A percentile compares a stretch with the other conserved stretches of the same genome.
Evolutionary conservation across 2,888 invertebrate genomes (phyloP).

Genomic region (Mesoligia furuncula): DNA sequence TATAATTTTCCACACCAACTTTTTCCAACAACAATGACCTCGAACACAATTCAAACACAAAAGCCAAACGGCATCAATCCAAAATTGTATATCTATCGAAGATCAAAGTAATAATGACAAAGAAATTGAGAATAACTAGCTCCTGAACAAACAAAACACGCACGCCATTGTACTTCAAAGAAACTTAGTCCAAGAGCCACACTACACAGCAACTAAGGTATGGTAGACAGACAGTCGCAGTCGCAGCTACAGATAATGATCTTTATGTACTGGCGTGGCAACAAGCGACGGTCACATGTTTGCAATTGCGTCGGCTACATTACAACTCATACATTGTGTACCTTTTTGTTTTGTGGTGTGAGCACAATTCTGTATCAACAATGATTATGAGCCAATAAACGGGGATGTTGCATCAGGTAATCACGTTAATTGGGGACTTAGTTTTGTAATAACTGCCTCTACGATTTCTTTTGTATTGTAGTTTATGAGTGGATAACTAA

Average conservation of each 20-base stretch:
- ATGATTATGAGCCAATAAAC: slow-evolving; percentile 32
- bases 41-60: slow-evolving; percentile 16
- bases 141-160: slow-evolving; percentile 22
- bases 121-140: slow-evolving; percentile 16
- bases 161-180: slow-evolving; percentile 32
- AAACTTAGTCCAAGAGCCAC: slow-evolving; percentile 31
- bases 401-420: slow-evolving; percentile 50
- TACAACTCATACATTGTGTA: slow-evolving; percentile 16
- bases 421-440: slow-evolving; percentile 35
- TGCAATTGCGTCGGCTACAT: slow-evolving; percentile 34
- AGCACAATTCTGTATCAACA: slow-evolving; percentile 33
- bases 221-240: slow-evolving; percentile 55
- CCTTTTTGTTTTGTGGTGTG: slow-evolving; percentile 27
- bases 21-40: slow-evolving; percentile 18
- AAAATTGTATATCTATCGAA: slow-evolving; percentile 5
- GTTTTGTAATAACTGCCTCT: slow-evolving; percentile 14
- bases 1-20: slow-evolving; percentile 10
- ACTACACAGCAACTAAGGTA: slow-evolving; percentile 20
- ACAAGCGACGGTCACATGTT: slow-evolving; percentile 54
- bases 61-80: neutral
- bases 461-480: slow-evolving; percentile 8
- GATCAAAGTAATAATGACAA: slow-evolving; percentile 25
- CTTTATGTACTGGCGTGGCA: slow-evolving; percentile 48
- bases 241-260: slow-evolving; percentile 53
- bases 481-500: neutral